Conservation (phyloP, 2,888 invertebrate genomes). For the Podabrus alpinus region DNA sequence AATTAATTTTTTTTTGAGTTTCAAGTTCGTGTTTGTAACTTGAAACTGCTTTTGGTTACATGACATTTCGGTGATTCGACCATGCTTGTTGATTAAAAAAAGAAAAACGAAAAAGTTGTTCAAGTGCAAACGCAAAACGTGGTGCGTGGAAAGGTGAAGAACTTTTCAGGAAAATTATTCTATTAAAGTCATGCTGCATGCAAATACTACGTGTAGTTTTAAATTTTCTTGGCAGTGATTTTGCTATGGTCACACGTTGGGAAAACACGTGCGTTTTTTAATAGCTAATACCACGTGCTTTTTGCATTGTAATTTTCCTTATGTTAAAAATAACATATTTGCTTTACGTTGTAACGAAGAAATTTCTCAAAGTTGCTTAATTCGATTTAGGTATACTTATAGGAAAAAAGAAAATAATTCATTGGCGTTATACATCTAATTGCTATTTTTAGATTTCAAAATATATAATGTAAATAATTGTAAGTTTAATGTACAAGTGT, state of each 20-base stretch:
- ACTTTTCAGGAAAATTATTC: neutral
- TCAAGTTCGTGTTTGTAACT: neutral
- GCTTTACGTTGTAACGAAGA: neutral
- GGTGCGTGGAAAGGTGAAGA: neutral
- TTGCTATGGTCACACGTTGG: neutral
- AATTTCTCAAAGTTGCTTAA: neutral
- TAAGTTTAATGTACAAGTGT: slow-evolving; percentile 6
- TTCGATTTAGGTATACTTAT: neutral
- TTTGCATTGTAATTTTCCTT: neutral
- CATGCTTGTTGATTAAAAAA: neutral
- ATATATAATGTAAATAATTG: neutral
- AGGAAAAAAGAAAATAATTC: neutral
- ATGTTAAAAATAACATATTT: neutral
- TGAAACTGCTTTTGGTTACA: neutral
- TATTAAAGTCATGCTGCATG: neutral
- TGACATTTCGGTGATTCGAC: neutral
- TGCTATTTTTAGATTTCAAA: neutral
- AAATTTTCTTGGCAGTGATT: neutral
- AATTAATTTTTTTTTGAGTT: neutral
- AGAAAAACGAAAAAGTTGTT: neutral
- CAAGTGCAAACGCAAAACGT: neutral
- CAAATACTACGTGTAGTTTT: neutral
- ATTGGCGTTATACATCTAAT: neutral
- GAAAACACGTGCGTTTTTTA: neutral
- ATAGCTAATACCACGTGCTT: neutral